Evolutionary conservation across 1,140 invertebrate genomes (phyloP).

Genomic region (Trichogramma pretiosum): DNA sequence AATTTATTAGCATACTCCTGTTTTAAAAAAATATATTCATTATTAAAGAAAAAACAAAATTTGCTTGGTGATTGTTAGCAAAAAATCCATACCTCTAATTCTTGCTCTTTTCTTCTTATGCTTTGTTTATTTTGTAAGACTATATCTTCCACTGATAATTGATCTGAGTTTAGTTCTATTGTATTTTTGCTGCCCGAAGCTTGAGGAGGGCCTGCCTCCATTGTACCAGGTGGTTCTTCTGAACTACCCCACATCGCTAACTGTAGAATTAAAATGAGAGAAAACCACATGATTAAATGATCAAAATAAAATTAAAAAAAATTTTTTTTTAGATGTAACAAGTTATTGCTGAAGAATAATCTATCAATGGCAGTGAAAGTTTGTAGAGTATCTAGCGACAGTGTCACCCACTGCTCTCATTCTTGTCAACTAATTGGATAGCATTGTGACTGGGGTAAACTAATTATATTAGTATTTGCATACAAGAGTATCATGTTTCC

Average conservation of each 20-base stretch:
- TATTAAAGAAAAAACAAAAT: slow-evolving; percentile 7
- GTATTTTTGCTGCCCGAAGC: slow-evolving; percentile 22
- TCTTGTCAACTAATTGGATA: slow-evolving; percentile 41
- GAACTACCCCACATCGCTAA: slow-evolving; percentile 36
- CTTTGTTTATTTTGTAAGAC: slow-evolving; percentile 37
- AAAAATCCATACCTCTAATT: slow-evolving; percentile 35
- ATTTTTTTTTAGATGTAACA: slow-evolving; percentile 11
- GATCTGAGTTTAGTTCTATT: slow-evolving; percentile 33
- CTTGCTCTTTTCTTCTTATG: slow-evolving; percentile 39
- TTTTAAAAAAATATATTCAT: slow-evolving; percentile 12
- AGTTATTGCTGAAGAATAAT: too few relatives aligned
- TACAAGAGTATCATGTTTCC: slow-evolving; percentile 14
- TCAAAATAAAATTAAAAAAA: slow-evolving; percentile 2
- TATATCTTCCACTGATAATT: slow-evolving; percentile 36
- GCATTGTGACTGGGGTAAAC: slow-evolving; percentile 33
- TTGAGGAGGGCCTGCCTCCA: slow-evolving; percentile 29
- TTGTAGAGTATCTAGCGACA: slow-evolving; percentile 27
- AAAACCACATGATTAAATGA: slow-evolving; percentile 35
- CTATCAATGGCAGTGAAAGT: slow-evolving; percentile 42
- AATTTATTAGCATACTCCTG: slow-evolving; percentile 41
- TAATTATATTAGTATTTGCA: slow-evolving; percentile 39
- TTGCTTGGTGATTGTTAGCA: slow-evolving; percentile 2
- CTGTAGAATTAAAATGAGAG: slow-evolving; percentile 36
- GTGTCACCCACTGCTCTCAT: slow-evolving; percentile 38
- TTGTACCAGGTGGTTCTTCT: slow-evolving; percentile 33